Evolutionary conservation across 2,797 vertebrate species (phyloP).

Genomic region (Sorex maritimensis): DNA sequence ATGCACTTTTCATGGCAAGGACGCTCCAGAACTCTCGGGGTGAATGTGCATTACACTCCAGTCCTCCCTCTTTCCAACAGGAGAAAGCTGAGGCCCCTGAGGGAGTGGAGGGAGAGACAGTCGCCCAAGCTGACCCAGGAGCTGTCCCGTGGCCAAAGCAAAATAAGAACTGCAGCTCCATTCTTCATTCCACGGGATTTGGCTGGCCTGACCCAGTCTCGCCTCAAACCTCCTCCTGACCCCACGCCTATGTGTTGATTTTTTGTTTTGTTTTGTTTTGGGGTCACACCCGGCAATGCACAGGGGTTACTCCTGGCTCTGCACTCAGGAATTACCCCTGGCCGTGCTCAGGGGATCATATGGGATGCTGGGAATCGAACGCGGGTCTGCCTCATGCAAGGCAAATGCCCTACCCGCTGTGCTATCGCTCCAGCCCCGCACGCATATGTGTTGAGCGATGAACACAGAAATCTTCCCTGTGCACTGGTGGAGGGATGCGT

Average conservation of each 20-base stretch:
- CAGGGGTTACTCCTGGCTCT: no score
- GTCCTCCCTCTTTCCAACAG: neutral
- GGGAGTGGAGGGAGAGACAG: neutral
- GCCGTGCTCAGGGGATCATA: no score
- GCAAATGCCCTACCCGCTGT: no score
- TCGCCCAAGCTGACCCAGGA: neutral
- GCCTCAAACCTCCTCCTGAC: no score
- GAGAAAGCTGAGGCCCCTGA: neutral
- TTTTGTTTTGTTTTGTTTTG: no score
- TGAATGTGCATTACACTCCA: neutral
- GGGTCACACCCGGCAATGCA: no score
- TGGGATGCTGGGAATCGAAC: no score
- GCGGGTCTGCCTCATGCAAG: no score
- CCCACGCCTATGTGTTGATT: neutral
- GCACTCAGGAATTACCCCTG: no score
- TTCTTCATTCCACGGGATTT: neutral
- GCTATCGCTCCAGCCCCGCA: neutral
- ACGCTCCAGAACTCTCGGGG: neutral
- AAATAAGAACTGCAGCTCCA: neutral
- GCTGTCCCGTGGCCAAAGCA: neutral
- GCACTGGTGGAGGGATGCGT: no score
- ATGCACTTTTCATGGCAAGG: neutral
- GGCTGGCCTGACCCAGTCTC: neutral
- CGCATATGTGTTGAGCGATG: neutral
- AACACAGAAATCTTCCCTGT: neutral